These are phyloP conservation scores for Ataeniobius toweri DNA, from an alignment of 2,797 vertebrate genomes.

Conservation along the genomic window DNA sequence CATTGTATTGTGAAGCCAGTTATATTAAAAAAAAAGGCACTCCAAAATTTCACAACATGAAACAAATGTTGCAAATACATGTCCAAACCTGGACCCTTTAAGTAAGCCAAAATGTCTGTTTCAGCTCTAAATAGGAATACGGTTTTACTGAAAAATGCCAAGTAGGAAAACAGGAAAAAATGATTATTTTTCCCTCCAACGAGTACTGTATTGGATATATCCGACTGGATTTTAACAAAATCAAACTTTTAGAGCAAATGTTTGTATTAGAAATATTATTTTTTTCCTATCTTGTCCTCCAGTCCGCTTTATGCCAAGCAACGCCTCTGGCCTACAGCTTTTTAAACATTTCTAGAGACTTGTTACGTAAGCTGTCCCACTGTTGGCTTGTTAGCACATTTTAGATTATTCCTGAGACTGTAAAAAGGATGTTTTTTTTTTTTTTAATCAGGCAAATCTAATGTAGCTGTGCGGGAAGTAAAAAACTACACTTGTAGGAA, in stretches of 20 bases:
- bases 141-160: too few relatives aligned
- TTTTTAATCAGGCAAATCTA: not conserved
- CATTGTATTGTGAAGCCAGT: not conserved
- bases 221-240: too few relatives aligned
- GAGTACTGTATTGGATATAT: too few relatives aligned
- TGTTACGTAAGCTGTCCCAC: not conserved
- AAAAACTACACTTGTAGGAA: not conserved
- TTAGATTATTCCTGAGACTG: not conserved
- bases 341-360: not conserved
- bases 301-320: not conserved
- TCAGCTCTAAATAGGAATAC: not conserved
- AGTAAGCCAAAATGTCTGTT: not conserved
- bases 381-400: not conserved
- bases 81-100: not conserved
- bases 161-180: too few relatives aligned
- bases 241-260: not conserved
- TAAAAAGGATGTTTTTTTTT: not conserved
- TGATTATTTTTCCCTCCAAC: too few relatives aligned
- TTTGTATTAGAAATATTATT: not conserved
- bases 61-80: not conserved
- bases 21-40: not conserved
- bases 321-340: not conserved
- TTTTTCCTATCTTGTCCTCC: too few relatives aligned
- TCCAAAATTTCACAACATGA: too few relatives aligned
- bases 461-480: not conserved